Conservation (phyloP, 2,797 vertebrate species). For the Gymnopithys bicolor region DNA sequence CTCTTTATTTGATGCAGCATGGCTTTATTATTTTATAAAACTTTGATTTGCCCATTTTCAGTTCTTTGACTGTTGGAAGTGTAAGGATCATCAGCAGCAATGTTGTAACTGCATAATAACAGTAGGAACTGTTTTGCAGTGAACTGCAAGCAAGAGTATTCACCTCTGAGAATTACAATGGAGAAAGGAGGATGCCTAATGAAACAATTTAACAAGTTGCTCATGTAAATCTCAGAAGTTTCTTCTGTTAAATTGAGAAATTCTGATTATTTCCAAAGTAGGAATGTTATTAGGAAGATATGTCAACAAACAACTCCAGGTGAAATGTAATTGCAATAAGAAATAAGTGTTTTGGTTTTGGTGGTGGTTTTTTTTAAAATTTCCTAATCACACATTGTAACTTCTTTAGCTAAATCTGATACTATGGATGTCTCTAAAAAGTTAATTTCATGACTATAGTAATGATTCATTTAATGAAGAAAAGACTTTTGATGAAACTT, state of each 20-base stretch:
- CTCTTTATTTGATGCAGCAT: conserved; percentile 1
- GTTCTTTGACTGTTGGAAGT: background rate
- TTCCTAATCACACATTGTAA: background rate
- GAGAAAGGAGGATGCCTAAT: background rate
- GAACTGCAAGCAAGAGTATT: background rate
- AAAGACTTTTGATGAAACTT: background rate
- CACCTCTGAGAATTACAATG: background rate
- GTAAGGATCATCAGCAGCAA: background rate
- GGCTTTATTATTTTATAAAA: conserved; percentile 35
- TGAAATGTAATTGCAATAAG: background rate
- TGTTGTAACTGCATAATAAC: background rate
- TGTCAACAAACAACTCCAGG: background rate
- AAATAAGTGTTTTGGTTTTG: background rate
- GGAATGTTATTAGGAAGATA: background rate
- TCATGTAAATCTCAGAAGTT: background rate
- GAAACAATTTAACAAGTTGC: background rate
- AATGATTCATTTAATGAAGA: background rate
- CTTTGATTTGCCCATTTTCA: background rate
- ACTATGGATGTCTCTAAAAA: background rate
- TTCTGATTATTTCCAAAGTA: background rate
- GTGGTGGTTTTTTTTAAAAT: background rate
- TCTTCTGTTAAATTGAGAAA: background rate
- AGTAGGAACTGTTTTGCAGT: background rate
- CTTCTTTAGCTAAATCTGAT: background rate
- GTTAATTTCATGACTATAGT: background rate